Conservation (phyloP, 2,797 vertebrate species). For the Eulemur coronatus region DNA sequence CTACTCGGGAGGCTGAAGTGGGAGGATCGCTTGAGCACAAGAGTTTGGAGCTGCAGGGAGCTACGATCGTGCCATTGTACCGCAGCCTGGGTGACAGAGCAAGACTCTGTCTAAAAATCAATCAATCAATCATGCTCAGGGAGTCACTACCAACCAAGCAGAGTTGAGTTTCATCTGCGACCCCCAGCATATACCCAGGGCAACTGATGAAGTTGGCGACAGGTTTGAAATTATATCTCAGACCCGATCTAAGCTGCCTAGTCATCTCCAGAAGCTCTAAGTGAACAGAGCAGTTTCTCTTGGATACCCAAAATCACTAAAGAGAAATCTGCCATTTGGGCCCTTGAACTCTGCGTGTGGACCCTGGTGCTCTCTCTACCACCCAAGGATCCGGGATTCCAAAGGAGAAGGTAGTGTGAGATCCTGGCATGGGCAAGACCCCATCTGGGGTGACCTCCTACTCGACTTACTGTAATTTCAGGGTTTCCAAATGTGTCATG, state of each 20-base stretch:
- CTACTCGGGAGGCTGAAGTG: no score
- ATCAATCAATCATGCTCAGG: background rate
- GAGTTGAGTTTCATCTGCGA: background rate
- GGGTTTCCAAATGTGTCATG: background rate
- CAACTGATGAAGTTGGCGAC: background rate
- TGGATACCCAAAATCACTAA: background rate
- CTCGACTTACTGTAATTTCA: background rate
- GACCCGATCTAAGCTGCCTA: background rate
- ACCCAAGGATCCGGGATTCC: background rate
- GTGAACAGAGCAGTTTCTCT: background rate
- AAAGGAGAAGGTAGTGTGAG: background rate
- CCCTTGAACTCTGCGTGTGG: background rate
- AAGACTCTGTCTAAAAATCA: no score
- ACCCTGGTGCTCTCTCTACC: rapidly evolving
- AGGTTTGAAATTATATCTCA: background rate
- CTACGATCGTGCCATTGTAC: no score
- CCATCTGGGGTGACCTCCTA: background rate
- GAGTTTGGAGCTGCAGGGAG: no score
- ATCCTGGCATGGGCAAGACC: background rate
- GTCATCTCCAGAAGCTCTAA: background rate
- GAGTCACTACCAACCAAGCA: background rate
- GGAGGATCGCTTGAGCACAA: no score
- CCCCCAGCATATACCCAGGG: background rate
- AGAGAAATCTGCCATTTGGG: background rate
- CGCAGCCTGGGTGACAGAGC: no score